These are phyloP conservation scores for Meles meles DNA, from an alignment of 2,113 vertebrate species.

Conservation along the genomic window DNA sequence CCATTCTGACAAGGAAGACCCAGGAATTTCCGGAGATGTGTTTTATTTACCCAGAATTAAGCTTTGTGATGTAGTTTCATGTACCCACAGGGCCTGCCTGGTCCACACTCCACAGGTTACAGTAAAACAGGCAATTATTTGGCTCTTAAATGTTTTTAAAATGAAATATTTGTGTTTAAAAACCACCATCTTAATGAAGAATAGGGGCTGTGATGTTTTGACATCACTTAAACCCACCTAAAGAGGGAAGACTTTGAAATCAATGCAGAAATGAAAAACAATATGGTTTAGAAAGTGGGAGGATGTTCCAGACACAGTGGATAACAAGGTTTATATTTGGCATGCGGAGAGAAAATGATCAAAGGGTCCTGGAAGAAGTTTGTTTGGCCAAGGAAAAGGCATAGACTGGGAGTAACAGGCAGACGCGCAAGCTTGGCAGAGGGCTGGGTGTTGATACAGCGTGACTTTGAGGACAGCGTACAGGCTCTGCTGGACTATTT, in stretches of 20 bases:
- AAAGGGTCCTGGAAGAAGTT: slow-evolving; percentile 35
- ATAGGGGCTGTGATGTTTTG: not conserved
- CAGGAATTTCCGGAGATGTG: not conserved
- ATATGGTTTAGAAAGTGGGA: slow-evolving; percentile 56
- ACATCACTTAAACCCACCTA: not conserved
- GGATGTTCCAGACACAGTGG: slow-evolving; percentile 46
- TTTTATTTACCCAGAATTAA: not conserved
- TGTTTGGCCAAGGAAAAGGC: slow-evolving; percentile 56
- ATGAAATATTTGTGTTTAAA: not conserved
- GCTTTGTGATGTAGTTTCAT: not conserved
- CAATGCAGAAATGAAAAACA: slow-evolving; percentile 56
- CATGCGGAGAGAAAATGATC: slow-evolving; percentile 36
- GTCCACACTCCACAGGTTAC: not conserved
- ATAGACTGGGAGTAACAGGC: slow-evolving; percentile 24
- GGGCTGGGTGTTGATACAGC: not conserved
- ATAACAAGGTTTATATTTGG: slow-evolving; percentile 44
- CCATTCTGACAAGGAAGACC: not conserved
- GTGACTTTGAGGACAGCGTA: not conserved
- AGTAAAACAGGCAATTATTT: not conserved
- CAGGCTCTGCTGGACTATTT: not conserved
- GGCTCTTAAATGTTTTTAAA: not conserved
- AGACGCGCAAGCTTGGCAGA: not conserved
- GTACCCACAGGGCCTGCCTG: too few species aligned
- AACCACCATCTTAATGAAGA: not conserved
- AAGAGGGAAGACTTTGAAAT: not conserved